Conservation (phyloP, 35 echinoderm and acorn worm genomes). For the Strongylocentrotus purpuratus region DNA sequence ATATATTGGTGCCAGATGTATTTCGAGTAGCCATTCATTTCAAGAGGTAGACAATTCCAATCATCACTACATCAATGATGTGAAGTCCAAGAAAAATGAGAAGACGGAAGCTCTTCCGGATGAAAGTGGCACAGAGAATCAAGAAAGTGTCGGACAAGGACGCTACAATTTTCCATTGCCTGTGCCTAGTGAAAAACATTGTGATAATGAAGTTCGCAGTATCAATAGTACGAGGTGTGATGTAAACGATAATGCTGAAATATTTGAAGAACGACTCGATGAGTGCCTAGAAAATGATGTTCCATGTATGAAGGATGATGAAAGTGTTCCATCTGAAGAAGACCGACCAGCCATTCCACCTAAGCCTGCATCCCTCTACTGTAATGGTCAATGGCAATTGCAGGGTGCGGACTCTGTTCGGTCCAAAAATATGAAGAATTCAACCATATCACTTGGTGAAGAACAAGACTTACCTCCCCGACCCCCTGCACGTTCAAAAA, state of each 20-base stretch:
- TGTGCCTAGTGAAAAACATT: neutral
- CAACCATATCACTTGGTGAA: neutral
- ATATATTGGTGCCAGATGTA: neutral
- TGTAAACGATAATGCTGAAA: slow-evolving; percentile 30
- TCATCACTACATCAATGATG: slow-evolving; percentile 33
- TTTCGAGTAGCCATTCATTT: slow-evolving; percentile 6
- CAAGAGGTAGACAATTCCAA: neutral
- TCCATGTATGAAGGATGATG: neutral
- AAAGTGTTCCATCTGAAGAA: neutral
- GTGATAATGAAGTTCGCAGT: neutral
- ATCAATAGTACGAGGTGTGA: neutral
- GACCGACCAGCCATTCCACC: slow-evolving; percentile 67
- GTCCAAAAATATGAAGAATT: neutral
- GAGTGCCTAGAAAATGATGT: slow-evolving; percentile 16
- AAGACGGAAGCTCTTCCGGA: neutral
- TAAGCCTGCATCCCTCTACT: slow-evolving; percentile 62
- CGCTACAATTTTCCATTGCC: neutral
- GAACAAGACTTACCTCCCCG: slow-evolving; percentile 63
- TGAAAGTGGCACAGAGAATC: neutral
- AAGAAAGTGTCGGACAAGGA: neutral
- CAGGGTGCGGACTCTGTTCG: neutral
- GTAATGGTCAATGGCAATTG: neutral
- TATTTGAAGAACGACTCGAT: neutral
- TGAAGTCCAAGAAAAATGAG: neutral
- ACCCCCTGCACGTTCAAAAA: slow-evolving; percentile 80